phyloP scores from a whole-genome alignment of 2,888 invertebrate genomes.

The Liopterus haemorrhoidalis region DNA sequence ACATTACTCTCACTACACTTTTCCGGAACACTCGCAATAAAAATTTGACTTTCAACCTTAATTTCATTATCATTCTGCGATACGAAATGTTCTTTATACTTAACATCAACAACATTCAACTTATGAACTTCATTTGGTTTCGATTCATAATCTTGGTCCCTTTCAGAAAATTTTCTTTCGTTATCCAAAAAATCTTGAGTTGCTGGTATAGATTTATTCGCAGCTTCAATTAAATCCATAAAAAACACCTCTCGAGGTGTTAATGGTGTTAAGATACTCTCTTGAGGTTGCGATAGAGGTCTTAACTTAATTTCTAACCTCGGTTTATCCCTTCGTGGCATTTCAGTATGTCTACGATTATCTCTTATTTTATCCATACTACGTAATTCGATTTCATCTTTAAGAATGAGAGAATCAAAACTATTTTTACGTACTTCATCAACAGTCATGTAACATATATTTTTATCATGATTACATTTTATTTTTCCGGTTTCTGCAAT shows the following conservation, averaged over 20 bases:
- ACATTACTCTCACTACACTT: slow-evolving; percentile 24
- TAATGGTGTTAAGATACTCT: slow-evolving; percentile 29
- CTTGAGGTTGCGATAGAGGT: slow-evolving; percentile 14
- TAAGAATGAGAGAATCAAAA: neutral
- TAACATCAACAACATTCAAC: slow-evolving; percentile 9
- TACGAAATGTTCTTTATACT: slow-evolving; percentile 3
- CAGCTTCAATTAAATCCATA: slow-evolving; percentile 42
- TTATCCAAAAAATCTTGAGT: slow-evolving; percentile 13
- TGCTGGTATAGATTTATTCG: slow-evolving; percentile 31
- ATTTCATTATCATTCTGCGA: neutral
- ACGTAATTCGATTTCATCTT: neutral
- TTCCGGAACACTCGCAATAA: slow-evolving; percentile 32
- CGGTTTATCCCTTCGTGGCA: no score
- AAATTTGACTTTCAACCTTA: slow-evolving; percentile 24
- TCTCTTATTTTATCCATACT: no score
- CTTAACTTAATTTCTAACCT: no score
- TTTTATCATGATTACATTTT: neutral
- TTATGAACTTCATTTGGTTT: no score
- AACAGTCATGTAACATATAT: neutral
- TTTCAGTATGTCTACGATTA: no score
- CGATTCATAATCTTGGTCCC: no score
- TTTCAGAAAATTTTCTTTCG: slow-evolving; percentile 14
- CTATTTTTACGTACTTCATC: neutral
- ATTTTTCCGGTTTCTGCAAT: no score
- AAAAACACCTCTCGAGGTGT: slow-evolving; percentile 46